phyloP scores from a whole-genome alignment of 2,888 invertebrate genomes.

The Priocnemis perturbator region DNA sequence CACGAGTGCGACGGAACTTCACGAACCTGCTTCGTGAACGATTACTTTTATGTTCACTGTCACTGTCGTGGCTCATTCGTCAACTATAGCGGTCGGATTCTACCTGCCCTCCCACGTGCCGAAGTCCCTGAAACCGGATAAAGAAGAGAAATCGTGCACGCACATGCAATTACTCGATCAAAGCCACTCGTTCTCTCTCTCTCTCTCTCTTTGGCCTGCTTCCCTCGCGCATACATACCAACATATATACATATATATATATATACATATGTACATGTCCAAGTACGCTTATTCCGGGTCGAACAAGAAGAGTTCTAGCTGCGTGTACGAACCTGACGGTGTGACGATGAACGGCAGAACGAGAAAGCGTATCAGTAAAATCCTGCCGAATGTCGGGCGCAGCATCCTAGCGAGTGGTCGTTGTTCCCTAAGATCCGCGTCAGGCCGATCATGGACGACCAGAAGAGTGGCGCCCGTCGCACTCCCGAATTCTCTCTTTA shows the following conservation, averaged over 20 bases:
- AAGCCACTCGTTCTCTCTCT: neutral
- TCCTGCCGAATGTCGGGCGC: constrained; percentile 27
- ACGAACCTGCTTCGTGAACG: too few species aligned
- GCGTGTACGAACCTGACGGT: constrained; percentile 40
- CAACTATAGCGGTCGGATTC: neutral
- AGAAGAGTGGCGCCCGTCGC: neutral
- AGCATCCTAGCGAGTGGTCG: constrained; percentile 43
- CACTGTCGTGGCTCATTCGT: neutral
- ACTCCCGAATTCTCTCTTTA: neutral
- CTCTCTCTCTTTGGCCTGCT: neutral
- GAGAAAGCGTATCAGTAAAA: constrained; percentile 35
- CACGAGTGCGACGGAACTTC: too few species aligned
- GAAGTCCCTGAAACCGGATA: too few species aligned
- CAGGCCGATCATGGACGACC: constrained; percentile 33
- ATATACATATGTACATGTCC: too few species aligned
- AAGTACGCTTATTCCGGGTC: too few species aligned
- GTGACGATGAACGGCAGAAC: constrained; percentile 37
- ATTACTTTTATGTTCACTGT: too few species aligned
- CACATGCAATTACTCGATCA: too few species aligned
- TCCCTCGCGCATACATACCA: neutral
- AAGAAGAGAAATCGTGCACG: too few species aligned
- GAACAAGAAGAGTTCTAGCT: too few species aligned
- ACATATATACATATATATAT: too few species aligned
- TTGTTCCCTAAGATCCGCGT: constrained; percentile 22
- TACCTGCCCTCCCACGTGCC: too few species aligned